A percentile compares a stretch with the other conserved stretches of the same genome.
These are phyloP conservation scores for Gracilinanus agilis DNA, from an alignment of 2,113 vertebrate species.

Conservation along the genomic window DNA sequence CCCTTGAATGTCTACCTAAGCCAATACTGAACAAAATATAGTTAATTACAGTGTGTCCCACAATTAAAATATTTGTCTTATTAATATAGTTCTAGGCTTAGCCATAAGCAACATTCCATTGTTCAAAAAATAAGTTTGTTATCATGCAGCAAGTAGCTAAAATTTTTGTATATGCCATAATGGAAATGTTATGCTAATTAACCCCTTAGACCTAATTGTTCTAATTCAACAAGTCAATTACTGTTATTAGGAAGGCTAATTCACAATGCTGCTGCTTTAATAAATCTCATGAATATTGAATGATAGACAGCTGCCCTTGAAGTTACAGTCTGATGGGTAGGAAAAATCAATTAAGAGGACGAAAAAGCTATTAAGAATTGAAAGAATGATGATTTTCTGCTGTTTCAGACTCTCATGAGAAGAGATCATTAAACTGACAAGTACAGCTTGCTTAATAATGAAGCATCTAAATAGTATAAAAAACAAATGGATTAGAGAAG, in stretches of 20 bases:
- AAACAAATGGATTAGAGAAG: not conserved
- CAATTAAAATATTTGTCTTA: not conserved
- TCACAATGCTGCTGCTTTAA: not conserved
- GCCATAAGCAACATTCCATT: not conserved
- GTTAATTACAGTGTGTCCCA: not conserved
- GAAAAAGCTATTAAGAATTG: not conserved
- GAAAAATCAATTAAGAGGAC: not conserved
- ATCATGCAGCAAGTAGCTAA: not conserved
- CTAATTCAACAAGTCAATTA: not conserved
- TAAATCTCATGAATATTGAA: not conserved
- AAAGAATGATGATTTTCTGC: not conserved
- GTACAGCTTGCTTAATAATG: not conserved
- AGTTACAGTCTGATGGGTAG: not conserved
- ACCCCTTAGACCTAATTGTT: not conserved
- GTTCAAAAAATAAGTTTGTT: not conserved
- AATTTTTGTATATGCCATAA: not conserved
- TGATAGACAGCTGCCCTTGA: not conserved
- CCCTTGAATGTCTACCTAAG: not conserved
- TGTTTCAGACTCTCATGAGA: not conserved
- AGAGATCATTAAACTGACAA: not conserved
- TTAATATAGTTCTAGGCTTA: not conserved
- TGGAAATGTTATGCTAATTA: not conserved
- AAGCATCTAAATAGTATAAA: not conserved
- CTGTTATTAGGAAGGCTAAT: not conserved
- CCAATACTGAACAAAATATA: not conserved